Evolutionary conservation across 2,797 vertebrate species (phyloP).

Genomic region (Karalla daura): DNA sequence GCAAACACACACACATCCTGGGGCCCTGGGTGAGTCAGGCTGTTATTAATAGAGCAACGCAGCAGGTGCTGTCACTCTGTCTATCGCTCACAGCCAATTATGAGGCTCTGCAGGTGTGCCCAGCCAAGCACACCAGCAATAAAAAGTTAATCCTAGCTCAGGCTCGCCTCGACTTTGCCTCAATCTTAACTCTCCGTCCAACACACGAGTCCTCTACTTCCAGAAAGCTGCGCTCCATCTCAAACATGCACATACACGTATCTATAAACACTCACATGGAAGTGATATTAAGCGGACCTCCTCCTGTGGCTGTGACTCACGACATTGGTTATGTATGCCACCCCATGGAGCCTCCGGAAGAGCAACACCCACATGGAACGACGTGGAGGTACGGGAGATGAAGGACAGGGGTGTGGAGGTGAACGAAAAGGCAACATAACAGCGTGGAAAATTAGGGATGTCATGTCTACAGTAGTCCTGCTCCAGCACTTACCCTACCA

Average conservation of each 20-base stretch:
- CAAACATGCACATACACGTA: not conserved
- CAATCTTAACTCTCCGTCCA: conserved; percentile 29
- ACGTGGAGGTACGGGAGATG: conserved; percentile 6
- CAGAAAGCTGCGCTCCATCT: not conserved
- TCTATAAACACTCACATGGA: conserved; percentile 15
- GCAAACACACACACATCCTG: conserved; percentile 36
- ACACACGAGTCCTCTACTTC: conserved; percentile 11
- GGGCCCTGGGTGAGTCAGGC: conserved; percentile 54
- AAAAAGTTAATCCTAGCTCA: conserved; percentile 21
- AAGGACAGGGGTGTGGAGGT: conserved; percentile 28
- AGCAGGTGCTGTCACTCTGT: conserved; percentile 67
- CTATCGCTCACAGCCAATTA: conserved; percentile 66
- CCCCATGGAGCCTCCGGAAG: conserved; percentile 18
- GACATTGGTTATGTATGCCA: conserved; percentile 19
- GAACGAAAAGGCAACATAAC: conserved; percentile 15
- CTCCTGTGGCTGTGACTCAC: conserved; percentile 44
- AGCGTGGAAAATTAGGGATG: not conserved
- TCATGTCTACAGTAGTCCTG: conserved; percentile 24
- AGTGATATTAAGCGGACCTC: conserved; percentile 50
- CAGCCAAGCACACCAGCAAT: conserved; percentile 11
- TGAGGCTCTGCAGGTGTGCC: conserved; percentile 60
- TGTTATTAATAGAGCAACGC: conserved; percentile 67
- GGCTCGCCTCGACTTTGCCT: not conserved
- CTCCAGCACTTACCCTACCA: conserved; percentile 23
- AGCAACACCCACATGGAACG: conserved; percentile 6